Conservation (phyloP, 2,888 invertebrate species). For the Pristionchus fissidentatus region DNA sequence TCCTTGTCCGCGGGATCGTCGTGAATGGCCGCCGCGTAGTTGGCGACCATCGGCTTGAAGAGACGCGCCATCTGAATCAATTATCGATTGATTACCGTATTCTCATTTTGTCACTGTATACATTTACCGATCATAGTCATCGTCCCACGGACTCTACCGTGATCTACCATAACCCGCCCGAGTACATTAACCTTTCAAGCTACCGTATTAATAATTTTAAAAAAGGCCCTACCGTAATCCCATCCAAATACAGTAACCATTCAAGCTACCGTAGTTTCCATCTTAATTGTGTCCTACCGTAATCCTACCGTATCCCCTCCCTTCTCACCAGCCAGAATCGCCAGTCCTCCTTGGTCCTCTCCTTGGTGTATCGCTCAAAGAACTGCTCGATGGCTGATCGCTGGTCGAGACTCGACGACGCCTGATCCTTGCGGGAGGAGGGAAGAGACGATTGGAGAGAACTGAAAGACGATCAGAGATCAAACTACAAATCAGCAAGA, state of each 20-base stretch:
- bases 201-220: background rate
- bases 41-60: conserved; percentile 60
- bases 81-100: background rate
- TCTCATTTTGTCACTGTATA: background rate
- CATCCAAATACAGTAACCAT: background rate
- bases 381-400: conserved; percentile 60
- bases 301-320: background rate
- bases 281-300: background rate
- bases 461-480: conserved; percentile 56
- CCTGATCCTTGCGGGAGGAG: conserved; percentile 54
- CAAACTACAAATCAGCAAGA: background rate
- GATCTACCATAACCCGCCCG: background rate
- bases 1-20: conserved; percentile 51
- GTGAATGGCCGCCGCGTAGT: conserved; percentile 57
- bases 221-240: background rate
- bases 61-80: conserved; percentile 58
- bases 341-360: conserved; percentile 64
- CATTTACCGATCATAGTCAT: background rate
- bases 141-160: background rate
- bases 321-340: conserved; percentile 73
- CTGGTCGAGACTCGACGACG: conserved; percentile 53
- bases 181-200: background rate
- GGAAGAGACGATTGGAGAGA: conserved; percentile 71
- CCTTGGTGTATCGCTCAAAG: conserved; percentile 64
- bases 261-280: background rate